These are phyloP conservation scores for Alethe diademata DNA, from an alignment of 2,113 vertebrate genomes.

Conservation along the genomic window DNA sequence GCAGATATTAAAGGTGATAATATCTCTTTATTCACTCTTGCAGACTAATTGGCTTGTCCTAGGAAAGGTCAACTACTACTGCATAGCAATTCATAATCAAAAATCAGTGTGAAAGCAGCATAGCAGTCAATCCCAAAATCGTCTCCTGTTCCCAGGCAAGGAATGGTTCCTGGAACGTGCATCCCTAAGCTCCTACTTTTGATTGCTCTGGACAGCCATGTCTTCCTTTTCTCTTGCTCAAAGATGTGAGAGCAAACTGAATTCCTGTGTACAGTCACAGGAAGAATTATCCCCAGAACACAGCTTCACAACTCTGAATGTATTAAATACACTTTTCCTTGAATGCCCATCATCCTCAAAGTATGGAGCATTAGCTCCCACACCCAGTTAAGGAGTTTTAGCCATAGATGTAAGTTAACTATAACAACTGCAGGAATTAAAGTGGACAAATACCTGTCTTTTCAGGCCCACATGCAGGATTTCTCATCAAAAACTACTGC, in stretches of 20 bases:
- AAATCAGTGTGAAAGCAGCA: background rate
- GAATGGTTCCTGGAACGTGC: background rate
- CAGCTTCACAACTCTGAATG: background rate
- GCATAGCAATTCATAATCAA: background rate
- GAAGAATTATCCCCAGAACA: background rate
- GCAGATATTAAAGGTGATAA: slow-evolving; percentile 41
- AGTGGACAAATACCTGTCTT: background rate
- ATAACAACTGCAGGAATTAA: background rate
- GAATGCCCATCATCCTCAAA: background rate
- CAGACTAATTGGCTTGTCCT: slow-evolving; percentile 12
- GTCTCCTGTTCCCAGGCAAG: background rate
- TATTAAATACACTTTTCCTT: background rate
- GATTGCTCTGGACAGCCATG: background rate
- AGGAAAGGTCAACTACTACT: slow-evolving; percentile 13
- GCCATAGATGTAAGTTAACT: background rate
- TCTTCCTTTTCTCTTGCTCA: background rate
- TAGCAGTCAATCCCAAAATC: background rate
- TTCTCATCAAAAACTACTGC: background rate
- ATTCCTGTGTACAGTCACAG: background rate
- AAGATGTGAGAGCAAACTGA: background rate
- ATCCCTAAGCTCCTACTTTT: background rate
- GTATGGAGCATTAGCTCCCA: background rate
- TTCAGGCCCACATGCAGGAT: background rate
- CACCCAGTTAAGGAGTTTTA: background rate
- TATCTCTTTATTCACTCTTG: slow-evolving; percentile 9